Evolutionary conservation across 2,797 vertebrate genomes (phyloP), one percentile per base, ranked within the genome.

Genomic region (Cirrhinus molitorella): DNA sequence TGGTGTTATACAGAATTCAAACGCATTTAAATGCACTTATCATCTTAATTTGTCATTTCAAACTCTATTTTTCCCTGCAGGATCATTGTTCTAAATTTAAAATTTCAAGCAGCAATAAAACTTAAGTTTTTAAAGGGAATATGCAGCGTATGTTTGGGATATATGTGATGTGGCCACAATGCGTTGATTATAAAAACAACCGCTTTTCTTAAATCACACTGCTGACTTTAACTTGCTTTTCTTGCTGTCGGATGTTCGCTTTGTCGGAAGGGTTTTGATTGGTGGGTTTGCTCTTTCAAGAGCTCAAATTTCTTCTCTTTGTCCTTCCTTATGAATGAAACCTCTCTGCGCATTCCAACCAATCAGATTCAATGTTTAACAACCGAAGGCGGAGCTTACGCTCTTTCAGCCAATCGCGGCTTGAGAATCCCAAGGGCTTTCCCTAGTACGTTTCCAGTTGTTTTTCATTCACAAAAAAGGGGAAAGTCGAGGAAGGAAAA

Each of bases 391-490:
- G 92, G 94, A 71, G 92, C 87, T 82, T 87, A 25, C 3, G 6
- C 8, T 0, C 0, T 59, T 28, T 67, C 72, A 87, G 88, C 94
- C 94, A 95, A 95, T 94, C 91, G 17, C 0, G 21, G 73, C 2
- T 4, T 66, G 7, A 84, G 76, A 85, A 59, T 84, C 34, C 89
- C 84, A 84, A 85, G 74, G 89, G 87, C 80, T 89, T 92, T 92
- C 91, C 86, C 89, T 89, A 92, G 85, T 90, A 87, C 90, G 93
- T 94, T 95, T 95, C 91, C 94, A 95, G 94, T 96, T 96, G 95
- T 95, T 96, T 95, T 96, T 96, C 95, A 96, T 96, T 96, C 95
- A 96, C 94, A 95, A 96, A 96, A 94, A 91, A 81, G 71, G 75
- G 87, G 92, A 93, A 88, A 89, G 89, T 87, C 78, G 79, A 85